A percentile compares a stretch with the other conserved stretches of the same genome.
These are phyloP conservation scores for Balaeniceps rex DNA, from an alignment of 2,113 vertebrate genomes.

Conservation along the genomic window DNA sequence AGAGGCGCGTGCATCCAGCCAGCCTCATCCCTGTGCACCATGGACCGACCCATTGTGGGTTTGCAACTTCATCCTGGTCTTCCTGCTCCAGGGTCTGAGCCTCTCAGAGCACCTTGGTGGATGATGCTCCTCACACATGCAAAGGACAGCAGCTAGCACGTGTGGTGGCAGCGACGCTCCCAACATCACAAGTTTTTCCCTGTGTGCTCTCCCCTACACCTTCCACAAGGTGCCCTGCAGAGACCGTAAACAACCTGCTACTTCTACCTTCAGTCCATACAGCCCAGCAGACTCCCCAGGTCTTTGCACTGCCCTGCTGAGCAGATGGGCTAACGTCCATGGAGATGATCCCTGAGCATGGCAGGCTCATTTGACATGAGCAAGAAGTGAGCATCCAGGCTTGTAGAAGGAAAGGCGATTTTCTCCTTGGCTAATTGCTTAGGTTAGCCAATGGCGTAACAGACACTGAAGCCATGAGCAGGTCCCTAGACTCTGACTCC, in stretches of 20 bases:
- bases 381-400: background rate
- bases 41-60: accelerated
- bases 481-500: background rate
- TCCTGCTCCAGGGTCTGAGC: background rate
- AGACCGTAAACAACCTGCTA: background rate
- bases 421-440: background rate
- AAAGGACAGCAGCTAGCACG: accelerated
- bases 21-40: background rate
- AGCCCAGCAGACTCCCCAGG: background rate
- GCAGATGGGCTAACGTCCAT: background rate
- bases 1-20: accelerated
- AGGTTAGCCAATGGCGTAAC: background rate
- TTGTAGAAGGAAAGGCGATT: background rate
- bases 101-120: background rate
- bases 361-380: background rate
- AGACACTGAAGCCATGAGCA: background rate
- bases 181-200: background rate
- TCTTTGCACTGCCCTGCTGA: accelerated
- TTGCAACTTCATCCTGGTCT: background rate
- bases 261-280: background rate
- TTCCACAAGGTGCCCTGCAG: background rate
- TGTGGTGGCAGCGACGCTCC: background rate
- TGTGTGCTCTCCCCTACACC: background rate
- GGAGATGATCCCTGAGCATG: accelerated
- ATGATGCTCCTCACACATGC: background rate